Evolutionary conservation across 2,797 vertebrate genomes (phyloP), one percentile per base, ranked within the genome.

Genomic region (Lateolabrax maculatus): DNA sequence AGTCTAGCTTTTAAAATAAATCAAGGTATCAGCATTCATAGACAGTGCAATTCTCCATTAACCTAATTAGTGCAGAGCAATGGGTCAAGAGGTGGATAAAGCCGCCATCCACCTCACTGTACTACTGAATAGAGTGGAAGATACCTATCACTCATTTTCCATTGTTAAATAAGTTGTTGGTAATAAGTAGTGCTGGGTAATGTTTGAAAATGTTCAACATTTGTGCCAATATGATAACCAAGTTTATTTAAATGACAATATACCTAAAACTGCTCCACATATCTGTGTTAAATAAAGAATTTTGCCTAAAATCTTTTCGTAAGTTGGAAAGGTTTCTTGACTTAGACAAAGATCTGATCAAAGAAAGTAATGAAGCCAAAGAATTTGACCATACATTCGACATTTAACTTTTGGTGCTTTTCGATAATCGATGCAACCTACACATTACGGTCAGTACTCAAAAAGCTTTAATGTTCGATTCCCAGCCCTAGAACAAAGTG

Each of bases 1-100:
- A 63, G 57, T 27, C 0, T 27, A 52, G 27, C 12, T 79, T 77
- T 78, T 39, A 73, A 21, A 77, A 68, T 57, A 31, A 82, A 58
- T n/a, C 27, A 9, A 67, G 3, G 29, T 18, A 60, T 68, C 39
- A 55, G 51, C 19, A 55, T 37, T 79, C 46, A 57, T 21, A 60
- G 49, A 74, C 48, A 12, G 53, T 7, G 51, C n/a, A 55, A 64
- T 75, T 63, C 39, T 60, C 12, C 46, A 70, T 71, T 61, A 36
- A 66, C 2, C 49, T 19, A n/a, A 13, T 64, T 70, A 70, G 18
- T 27, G 23, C n/a, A 67, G 51, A 71, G 49, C 19, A 61, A 9
- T 43, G 13, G 36, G 31, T 61, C 56, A 72, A 39, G 49, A 52
- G 16, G 58, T 57, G n/a, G 36, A 73, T 52, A 31, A 19, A 34